Base-by-base conservation (phyloP, 64 coral and sea anemone genomes). In the Montipora efflorescens region DNA sequence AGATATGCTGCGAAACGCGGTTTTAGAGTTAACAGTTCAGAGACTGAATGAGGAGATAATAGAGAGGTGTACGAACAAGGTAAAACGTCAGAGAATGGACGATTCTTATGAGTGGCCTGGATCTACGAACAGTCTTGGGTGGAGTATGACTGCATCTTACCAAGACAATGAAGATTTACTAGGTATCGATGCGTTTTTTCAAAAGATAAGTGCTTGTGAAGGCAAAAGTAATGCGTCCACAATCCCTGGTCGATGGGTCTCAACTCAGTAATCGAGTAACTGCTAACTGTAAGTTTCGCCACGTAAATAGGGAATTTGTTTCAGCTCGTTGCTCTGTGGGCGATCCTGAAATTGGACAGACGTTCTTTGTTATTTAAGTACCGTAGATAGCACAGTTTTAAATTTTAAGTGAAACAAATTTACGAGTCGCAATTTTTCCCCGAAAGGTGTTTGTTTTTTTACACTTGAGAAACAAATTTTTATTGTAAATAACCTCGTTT, bases 181-280 rank as follows among this genome's bases (percentile, higher is more conserved):
- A 96, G 98, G 98, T 99, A 99, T 99, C 78, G 95, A 96, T 78
- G 95, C 94, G 36, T 99, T 99, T 83, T 96, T 99, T 88, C 90
- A 92, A 77, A 94, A 94, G 90, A 76, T 99, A 83, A 96, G 98
- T 94, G 88, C 82, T 72, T 71, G 62, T 71, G 47, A 64, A 16
- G 13, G 64, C n/a, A 22, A 48, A 84, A 70, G 16, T 71, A 21
- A 8, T 68, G 5, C 7, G 19, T 61, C 49, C 50, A 57, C 9
- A 11, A 19, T 83, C 18, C 59, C 81, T 21, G 64, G 45, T 5
- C 19, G 48, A 28, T 71, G 18, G 48, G 16, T 71, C 68, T 71
- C 19, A 2, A 71, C 20, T 9, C 20, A 50, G 9, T 25, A 6
- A 57, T 57, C 11, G 53, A 11, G 11, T 57, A 57, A 57, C 36